Percentiles rank a stretch among this genome's conserved stretches.
Conservation (phyloP, 2,113 vertebrate genomes). For the human region DNA sequence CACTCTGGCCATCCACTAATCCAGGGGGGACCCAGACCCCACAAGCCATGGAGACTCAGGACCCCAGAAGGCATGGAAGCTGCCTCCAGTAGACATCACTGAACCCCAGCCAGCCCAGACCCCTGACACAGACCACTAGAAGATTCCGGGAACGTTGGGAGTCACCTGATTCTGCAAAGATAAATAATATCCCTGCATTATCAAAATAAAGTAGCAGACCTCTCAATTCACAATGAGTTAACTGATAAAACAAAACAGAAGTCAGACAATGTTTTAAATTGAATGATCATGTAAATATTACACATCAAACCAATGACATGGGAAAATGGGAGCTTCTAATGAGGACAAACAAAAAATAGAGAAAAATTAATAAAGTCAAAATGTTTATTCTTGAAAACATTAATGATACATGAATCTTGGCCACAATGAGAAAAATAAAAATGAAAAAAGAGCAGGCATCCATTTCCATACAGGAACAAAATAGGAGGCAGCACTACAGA, state of each 20-base stretch:
- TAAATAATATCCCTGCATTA: too few species aligned
- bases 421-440: not conserved
- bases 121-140: not conserved
- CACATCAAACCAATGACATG: fast-evolving
- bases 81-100: not conserved
- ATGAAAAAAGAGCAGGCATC: not conserved
- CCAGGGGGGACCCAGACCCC: not conserved
- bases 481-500: not conserved
- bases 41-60: not conserved
- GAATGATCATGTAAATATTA: not conserved
- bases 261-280: not conserved
- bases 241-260: not conserved
- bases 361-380: not conserved
- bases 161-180: not conserved
- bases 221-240: not conserved
- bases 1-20: too few species aligned
- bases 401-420: not conserved
- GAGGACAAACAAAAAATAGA: not conserved
- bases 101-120: not conserved
- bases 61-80: too few species aligned
- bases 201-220: not conserved
- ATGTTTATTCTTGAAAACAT: not conserved
- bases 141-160: not conserved
- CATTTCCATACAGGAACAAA: not conserved
- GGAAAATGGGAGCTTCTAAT: not conserved